Conservation (phyloP, 2,797 vertebrate genomes). For the Psittacula echo region DNA sequence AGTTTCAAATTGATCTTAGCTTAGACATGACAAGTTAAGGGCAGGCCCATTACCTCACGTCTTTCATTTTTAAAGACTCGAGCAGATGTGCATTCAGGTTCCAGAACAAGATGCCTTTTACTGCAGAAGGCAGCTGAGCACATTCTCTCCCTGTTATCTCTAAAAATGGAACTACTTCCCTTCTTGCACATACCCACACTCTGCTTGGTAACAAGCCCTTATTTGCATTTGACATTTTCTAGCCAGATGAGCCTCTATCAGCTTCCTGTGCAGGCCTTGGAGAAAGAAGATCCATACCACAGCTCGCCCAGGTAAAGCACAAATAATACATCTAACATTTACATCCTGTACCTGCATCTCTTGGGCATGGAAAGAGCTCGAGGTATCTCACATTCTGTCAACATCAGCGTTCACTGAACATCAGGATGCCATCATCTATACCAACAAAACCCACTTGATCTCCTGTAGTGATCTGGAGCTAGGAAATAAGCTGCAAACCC, state of each 20-base stretch:
- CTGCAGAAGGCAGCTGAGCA: conserved; percentile 32
- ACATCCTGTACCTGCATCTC: not conserved
- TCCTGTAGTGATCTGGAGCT: not conserved
- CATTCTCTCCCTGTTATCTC: not conserved
- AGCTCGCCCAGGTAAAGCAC: conserved; percentile 76
- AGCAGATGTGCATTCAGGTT: conserved; percentile 40
- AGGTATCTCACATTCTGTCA: not conserved
- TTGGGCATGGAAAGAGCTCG: not conserved
- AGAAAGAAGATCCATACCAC: conserved; percentile 62
- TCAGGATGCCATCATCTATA: not conserved
- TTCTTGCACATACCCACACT: conserved; percentile 23
- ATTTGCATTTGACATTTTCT: conserved; percentile 52
- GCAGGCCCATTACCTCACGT: not conserved
- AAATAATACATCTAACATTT: not conserved
- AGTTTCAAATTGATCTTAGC: not conserved
- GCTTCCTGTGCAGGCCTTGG: conserved; percentile 1
- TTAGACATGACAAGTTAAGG: not conserved
- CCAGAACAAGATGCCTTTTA: conserved; percentile 30
- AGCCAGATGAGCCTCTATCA: conserved; percentile 43
- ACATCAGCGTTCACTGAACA: not conserved
- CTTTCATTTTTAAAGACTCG: not conserved
- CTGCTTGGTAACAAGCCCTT: not conserved
- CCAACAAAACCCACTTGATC: not conserved
- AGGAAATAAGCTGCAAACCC: not conserved
- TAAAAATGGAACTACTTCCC: conserved; percentile 44